phyloP scores from a whole-genome alignment of 2,888 invertebrate species.

The Catocala fraxini region DNA sequence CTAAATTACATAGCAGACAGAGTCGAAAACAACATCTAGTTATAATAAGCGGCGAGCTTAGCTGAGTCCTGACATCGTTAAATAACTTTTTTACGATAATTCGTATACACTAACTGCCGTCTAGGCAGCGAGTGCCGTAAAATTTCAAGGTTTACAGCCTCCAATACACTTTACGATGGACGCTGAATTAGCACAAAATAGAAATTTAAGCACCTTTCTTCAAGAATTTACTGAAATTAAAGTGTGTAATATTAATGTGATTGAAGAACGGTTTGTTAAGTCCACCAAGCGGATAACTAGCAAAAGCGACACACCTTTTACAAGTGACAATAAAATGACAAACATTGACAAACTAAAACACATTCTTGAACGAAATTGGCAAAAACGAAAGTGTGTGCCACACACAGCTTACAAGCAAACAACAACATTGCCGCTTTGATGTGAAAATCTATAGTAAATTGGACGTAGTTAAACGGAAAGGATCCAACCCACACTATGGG shows the following conservation, averaged over 20 bases:
- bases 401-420: no score
- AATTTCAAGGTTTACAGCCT: slow-evolving; percentile 40
- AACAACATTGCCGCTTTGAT: no score
- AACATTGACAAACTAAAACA: no score
- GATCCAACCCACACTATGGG: no score
- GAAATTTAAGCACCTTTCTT: slow-evolving; percentile 23
- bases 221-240: slow-evolving; percentile 1
- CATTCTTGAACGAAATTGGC: no score
- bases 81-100: slow-evolving; percentile 50
- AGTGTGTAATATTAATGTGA: not conserved
- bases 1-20: slow-evolving; percentile 5
- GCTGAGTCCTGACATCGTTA: slow-evolving; percentile 30
- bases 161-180: slow-evolving; percentile 40
- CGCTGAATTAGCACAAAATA: slow-evolving; percentile 42
- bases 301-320: no score
- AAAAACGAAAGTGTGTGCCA: no score
- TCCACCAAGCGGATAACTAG: no score
- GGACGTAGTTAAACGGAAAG: no score
- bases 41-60: slow-evolving; percentile 28
- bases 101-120: slow-evolving; percentile 36
- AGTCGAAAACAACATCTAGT: slow-evolving; percentile 15
- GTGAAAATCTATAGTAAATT: no score
- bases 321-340: no score
- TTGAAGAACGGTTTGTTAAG: not conserved
- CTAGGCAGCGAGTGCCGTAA: slow-evolving; percentile 26